A percentile compares a stretch with the other conserved stretches of the same genome.
phyloP scores from a whole-genome alignment of 2,113 vertebrate genomes.

The Heterotilapia buettikoferi region DNA sequence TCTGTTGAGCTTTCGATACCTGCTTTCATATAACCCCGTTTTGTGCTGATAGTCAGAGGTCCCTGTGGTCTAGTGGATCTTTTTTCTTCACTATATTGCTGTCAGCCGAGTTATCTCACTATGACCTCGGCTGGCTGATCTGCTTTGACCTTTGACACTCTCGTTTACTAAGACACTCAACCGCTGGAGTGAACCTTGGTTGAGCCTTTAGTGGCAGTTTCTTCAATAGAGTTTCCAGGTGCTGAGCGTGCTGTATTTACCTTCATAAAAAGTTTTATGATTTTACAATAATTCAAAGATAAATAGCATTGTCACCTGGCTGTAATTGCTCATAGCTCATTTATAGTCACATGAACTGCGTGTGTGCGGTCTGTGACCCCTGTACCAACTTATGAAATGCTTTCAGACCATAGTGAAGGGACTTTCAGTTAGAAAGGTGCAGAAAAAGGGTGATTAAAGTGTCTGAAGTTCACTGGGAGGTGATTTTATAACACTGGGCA shows the following conservation, averaged over 20 bases:
- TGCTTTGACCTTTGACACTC: background rate
- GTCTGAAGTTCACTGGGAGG: background rate
- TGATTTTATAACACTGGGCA: background rate
- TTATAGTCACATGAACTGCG: background rate
- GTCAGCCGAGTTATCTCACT: background rate
- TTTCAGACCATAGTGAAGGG: background rate
- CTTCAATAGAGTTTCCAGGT: background rate
- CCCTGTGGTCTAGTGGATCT: background rate
- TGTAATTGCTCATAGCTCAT: background rate
- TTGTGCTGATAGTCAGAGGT: background rate
- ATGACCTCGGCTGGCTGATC: constrained; percentile 6
- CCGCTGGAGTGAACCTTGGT: background rate
- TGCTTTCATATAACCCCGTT: background rate
- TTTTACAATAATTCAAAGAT: background rate
- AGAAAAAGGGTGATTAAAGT: background rate
- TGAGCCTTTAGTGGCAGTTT: background rate
- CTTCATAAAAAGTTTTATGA: background rate
- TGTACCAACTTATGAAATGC: background rate
- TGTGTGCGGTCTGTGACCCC: background rate
- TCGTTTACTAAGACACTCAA: background rate
- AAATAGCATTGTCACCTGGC: background rate
- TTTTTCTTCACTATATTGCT: background rate
- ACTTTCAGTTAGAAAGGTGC: background rate
- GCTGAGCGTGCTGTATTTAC: background rate
- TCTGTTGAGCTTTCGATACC: background rate